Percentiles rank a stretch among this genome's conserved stretches.
These are phyloP conservation scores for Oreochromis tanganicae DNA, from an alignment of 2,113 vertebrate species.

Conservation along the genomic window DNA sequence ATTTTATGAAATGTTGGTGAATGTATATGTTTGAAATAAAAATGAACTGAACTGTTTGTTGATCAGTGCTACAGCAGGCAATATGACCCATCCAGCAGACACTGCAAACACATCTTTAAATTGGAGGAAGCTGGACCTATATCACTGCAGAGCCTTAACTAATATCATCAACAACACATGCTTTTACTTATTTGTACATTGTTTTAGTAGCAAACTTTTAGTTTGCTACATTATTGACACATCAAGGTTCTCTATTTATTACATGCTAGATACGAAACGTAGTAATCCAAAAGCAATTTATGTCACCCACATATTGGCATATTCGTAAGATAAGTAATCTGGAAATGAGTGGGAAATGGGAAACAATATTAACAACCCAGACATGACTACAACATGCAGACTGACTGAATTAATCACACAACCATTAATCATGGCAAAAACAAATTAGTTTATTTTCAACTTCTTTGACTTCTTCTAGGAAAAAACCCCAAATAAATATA, in stretches of 20 bases:
- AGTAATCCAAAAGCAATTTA: not conserved
- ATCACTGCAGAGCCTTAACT: not conserved
- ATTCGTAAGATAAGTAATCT: not conserved
- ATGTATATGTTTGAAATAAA: no score
- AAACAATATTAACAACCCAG: not conserved
- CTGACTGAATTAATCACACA: constrained; percentile 15
- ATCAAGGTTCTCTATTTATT: not conserved
- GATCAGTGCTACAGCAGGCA: not conserved
- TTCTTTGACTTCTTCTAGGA: not conserved
- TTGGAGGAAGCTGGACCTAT: not conserved
- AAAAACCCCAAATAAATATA: not conserved
- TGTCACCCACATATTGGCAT: not conserved
- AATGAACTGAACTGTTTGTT: no score
- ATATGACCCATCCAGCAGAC: no score
- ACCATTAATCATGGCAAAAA: not conserved
- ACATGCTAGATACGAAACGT: not conserved
- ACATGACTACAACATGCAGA: not conserved
- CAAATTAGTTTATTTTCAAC: not conserved
- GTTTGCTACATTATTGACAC: not conserved
- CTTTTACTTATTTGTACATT: not conserved
- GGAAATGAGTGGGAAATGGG: not conserved
- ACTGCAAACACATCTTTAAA: not conserved
- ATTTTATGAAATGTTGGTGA: no score
- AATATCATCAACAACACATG: not conserved
- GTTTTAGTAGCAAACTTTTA: not conserved